phyloP scores from a whole-genome alignment of 30 jellyfish, hydroid and myxozoan genomes.

The Aurelia sp. region DNA sequence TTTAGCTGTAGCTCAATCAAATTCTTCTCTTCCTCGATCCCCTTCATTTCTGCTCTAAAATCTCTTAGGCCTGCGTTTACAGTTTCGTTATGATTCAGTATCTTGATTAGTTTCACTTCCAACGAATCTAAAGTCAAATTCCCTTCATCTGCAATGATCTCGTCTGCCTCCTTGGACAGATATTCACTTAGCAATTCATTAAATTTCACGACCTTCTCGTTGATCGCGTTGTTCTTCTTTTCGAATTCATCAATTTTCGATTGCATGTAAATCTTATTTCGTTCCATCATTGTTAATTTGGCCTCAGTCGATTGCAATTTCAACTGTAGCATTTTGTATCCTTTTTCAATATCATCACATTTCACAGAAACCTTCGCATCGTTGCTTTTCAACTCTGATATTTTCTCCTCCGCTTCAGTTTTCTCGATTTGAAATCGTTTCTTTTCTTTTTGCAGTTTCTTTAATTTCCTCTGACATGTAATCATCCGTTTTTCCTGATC shows the following conservation, averaged over 20 bases:
- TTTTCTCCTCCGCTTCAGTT: constrained; percentile 71
- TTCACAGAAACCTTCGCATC: constrained; percentile 51
- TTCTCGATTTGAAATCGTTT: constrained; percentile 63
- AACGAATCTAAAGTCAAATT: constrained; percentile 4
- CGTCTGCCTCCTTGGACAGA: not conserved
- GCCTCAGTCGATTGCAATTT: constrained; percentile 98
- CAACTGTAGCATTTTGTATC: constrained; percentile 84
- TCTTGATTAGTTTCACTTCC: constrained; percentile 18
- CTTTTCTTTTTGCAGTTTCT: constrained; percentile 88
- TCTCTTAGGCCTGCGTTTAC: not conserved
- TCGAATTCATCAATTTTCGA: constrained; percentile 69
- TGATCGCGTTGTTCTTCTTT: constrained; percentile 13
- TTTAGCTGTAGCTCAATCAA: constrained; percentile 1
- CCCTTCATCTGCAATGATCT: not conserved
- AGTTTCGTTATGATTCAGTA: not conserved
- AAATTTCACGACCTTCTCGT: not conserved
- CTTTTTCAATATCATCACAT: constrained; percentile 75
- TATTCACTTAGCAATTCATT: not conserved
- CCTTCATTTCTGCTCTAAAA: not conserved
- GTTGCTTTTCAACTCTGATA: constrained; percentile 48
- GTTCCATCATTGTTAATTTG: constrained; percentile 85
- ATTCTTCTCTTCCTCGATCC: constrained; percentile 1
- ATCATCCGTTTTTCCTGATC: constrained; percentile 86
- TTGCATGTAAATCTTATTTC: constrained; percentile 86
- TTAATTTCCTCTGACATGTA: constrained; percentile 65